A percentile compares a stretch with the other conserved stretches of the same genome.
phyloP scores from a whole-genome alignment of 1,140 invertebrate genomes.

The Trachymyrmex cornetzi region DNA sequence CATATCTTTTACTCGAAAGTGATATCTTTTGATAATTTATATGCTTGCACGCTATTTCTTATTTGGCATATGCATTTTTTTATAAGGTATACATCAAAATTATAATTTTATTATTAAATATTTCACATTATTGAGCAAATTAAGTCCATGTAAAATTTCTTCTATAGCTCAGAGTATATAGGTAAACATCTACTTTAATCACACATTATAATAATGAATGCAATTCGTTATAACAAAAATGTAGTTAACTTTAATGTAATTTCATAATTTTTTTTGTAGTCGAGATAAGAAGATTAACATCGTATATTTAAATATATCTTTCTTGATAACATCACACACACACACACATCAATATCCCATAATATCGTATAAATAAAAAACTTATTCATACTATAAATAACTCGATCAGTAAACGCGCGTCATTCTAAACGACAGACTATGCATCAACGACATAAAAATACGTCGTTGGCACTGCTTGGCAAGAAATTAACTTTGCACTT shows the following conservation, averaged over 20 bases:
- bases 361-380: neutral
- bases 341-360: too few species aligned
- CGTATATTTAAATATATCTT: neutral
- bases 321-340: neutral
- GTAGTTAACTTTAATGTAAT: neutral
- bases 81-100: neutral
- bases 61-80: neutral
- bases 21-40: conserved; percentile 40
- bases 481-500: conserved; percentile 21
- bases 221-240: neutral
- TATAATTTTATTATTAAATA: neutral
- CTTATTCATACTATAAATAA: conserved; percentile 22
- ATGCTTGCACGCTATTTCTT: neutral
- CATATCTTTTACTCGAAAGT: conserved; percentile 13
- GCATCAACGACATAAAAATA: neutral
- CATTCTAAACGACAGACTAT: neutral
- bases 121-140: neutral
- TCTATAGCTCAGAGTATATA: neutral
- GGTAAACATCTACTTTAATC: neutral
- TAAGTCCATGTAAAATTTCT: neutral
- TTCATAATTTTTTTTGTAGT: neutral
- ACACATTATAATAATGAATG: neutral
- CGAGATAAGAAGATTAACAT: neutral
- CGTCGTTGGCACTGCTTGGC: neutral
- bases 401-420: conserved; percentile 9